A percentile compares a stretch with the other conserved stretches of the same genome.
These are phyloP conservation scores for Nipponacmea schrenckii DNA, from an alignment of 2,888 invertebrate genomes.

Conservation along the genomic window DNA sequence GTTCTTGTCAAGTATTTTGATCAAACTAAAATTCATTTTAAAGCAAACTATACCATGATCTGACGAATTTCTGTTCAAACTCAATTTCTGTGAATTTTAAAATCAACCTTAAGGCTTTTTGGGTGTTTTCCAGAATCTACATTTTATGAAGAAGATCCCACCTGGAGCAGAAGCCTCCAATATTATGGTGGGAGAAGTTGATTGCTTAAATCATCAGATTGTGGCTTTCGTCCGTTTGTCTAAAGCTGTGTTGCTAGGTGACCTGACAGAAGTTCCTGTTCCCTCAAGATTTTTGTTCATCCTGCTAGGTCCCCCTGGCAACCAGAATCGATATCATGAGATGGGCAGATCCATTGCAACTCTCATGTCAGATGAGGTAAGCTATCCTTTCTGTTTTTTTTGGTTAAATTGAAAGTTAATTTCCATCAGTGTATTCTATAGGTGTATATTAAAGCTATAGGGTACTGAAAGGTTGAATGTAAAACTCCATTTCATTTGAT, in stretches of 20 bases:
- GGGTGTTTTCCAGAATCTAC: constrained; percentile 40
- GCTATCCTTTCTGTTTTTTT: constrained; percentile 2
- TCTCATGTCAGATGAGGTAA: constrained; percentile 76
- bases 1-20: too few species aligned
- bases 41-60: too few species aligned
- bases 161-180: constrained; percentile 98
- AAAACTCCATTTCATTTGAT: too few species aligned
- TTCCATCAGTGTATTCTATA: too few species aligned
- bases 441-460: too few species aligned
- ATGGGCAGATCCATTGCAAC: constrained; percentile 95
- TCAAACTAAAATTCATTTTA: too few species aligned
- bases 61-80: too few species aligned
- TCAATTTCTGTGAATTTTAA: too few species aligned
- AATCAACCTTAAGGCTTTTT: too few species aligned
- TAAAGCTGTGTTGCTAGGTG: constrained; percentile 88
- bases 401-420: too few species aligned
- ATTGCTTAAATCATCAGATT: constrained; percentile 91
- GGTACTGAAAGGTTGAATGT: too few species aligned
- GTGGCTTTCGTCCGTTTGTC: constrained; percentile 93
- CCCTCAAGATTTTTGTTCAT: constrained; percentile 90
- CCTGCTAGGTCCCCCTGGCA: constrained; percentile 80
- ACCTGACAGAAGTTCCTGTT: constrained; percentile 91
- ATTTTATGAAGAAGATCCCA: constrained; percentile 84
- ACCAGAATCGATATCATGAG: constrained; percentile 79
- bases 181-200: constrained; percentile 96